A percentile compares a stretch with the other conserved stretches of the same genome.
These are phyloP conservation scores for Strix uralensis DNA, from an alignment of 2,113 vertebrate species.

Conservation along the genomic window DNA sequence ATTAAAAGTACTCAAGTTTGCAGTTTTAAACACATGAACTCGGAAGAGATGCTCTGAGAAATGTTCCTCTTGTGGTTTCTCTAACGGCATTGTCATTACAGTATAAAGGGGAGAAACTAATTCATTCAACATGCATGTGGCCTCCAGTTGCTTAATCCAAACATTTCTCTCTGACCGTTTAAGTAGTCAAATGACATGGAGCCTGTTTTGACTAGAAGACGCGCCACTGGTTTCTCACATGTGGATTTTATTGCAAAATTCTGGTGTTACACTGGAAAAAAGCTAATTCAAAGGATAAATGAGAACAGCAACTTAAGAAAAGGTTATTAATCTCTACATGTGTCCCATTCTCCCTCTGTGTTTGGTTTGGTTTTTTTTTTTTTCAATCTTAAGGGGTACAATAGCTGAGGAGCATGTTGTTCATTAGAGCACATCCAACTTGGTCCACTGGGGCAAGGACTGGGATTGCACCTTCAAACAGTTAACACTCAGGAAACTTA, in stretches of 20 bases:
- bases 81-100: neutral
- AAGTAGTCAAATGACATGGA: neutral
- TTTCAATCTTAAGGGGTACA: neutral
- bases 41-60: neutral
- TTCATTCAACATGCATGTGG: neutral
- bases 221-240: neutral
- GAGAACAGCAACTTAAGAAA: neutral
- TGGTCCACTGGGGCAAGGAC: neutral
- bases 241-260: conserved; percentile 26
- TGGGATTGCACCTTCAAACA: neutral
- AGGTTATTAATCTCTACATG: neutral
- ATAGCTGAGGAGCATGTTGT: neutral
- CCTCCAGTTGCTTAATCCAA: neutral
- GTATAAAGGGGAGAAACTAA: neutral
- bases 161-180: neutral
- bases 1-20: neutral
- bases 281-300: neutral
- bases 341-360: neutral
- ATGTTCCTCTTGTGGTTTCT: neutral
- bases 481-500: neutral
- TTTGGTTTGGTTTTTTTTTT: too few relatives aligned
- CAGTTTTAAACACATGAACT: neutral
- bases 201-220: neutral
- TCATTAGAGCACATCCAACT: fast-evolving
- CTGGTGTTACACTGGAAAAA: neutral